Evolutionary conservation across 2,113 vertebrate genomes (phyloP).

Genomic region (Geococcyx californianus): DNA sequence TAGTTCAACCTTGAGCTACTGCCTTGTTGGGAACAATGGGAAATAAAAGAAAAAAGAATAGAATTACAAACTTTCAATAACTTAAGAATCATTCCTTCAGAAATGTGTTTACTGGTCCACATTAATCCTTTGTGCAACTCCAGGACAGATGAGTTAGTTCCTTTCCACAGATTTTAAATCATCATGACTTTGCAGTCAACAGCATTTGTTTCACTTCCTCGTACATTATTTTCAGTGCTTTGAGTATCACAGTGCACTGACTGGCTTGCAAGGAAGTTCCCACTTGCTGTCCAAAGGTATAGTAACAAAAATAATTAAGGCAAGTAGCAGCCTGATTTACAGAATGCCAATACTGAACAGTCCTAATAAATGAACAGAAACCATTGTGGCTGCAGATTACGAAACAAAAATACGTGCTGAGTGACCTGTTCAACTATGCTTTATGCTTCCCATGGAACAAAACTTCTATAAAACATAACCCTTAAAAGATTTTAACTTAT

Average conservation of each 20-base stretch:
- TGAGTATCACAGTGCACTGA: background rate
- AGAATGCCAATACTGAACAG: background rate
- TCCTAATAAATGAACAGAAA: background rate
- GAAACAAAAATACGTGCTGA: background rate
- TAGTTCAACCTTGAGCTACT: background rate
- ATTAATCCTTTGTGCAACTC: background rate
- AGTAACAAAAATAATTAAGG: background rate
- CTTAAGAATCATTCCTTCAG: background rate
- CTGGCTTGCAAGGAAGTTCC: background rate
- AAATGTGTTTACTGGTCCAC: background rate
- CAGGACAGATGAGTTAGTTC: background rate
- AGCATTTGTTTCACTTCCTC: background rate
- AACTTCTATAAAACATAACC: background rate
- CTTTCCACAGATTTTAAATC: background rate
- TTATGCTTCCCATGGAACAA: background rate
- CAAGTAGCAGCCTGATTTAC: background rate
- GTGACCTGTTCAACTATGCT: background rate
- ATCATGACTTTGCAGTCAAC: background rate
- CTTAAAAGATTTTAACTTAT: background rate
- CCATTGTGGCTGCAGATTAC: background rate
- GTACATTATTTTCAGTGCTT: background rate
- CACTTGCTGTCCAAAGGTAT: background rate
- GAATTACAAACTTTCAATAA: background rate
- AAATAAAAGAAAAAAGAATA: background rate
- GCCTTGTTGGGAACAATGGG: background rate